Base-by-base conservation (phyloP, 2,113 vertebrate species). In the Petrocephalus zakoni region DNA sequence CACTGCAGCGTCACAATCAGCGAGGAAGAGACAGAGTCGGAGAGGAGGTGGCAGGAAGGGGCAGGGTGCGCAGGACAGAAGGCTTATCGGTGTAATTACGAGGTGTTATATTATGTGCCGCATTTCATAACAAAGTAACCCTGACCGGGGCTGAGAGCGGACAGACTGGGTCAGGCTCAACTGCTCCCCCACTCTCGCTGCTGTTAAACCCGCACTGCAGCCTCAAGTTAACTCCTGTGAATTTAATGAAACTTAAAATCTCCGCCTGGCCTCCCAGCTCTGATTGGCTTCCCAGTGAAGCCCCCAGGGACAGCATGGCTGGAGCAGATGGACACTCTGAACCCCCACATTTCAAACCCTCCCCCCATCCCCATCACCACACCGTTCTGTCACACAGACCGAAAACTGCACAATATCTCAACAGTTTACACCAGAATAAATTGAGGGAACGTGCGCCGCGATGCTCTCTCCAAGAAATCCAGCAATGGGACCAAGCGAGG, bases 401-500 rank as follows among this genome's bases (percentile, higher is more conserved):
- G 2, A 52, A 51, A 85, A 10, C 21, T 29, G 29, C 34, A 42
- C 29, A 19, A 42, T 78, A 78, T 78, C 72, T 85, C 46, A 29
- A 86, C 84, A 49, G 49, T 11, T 21, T 86, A 34, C 84, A 55
- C 25, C 51, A 53, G 25, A 55, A 19, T 6, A 34, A 29, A 17
- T n/a, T 3, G 52, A 86, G 68, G 5, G 46, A 58, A 83, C 42
- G 25, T 58, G 91, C 29, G 2, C 34, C 34, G 4, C 6, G 0
- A 7, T 6, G 5, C 68, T 5, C 68, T 5, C 25, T 34, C 10
- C 5, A n/a, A 75, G 87, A 90, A 25, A 92, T 53, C 72, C 55
- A 89, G n/a, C 87, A 21, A 90, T 87, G 64, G 55, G 83, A 55
- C 64, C 47, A 37, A 89, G 89, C 87, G 89, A 88, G 61, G 42